Conservation (phyloP, 2,797 vertebrate species). For the Gymnoscopelus microlampas region DNA sequence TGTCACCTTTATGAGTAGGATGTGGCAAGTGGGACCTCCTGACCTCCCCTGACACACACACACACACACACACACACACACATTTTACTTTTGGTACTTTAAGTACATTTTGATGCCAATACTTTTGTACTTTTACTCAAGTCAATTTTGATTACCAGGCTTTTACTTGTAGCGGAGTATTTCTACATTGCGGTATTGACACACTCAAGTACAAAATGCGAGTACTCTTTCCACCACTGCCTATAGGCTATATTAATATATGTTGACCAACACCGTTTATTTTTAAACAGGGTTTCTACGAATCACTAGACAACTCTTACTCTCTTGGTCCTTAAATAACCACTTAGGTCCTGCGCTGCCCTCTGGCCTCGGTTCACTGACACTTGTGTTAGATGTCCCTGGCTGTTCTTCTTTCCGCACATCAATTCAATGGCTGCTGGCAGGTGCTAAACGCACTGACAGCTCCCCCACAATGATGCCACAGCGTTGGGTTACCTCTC, state of each 20-base stretch:
- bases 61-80: neutral
- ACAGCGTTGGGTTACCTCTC: constrained; percentile 37
- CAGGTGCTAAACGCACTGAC: constrained; percentile 49
- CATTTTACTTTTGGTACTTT: neutral
- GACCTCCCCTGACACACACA: neutral
- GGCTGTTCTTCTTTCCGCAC: constrained; percentile 16
- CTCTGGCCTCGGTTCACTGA: constrained; percentile 32
- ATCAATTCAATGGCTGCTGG: constrained; percentile 29
- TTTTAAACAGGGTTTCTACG: constrained; percentile 12
- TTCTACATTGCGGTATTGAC: neutral
- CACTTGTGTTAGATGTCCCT: constrained; percentile 31
- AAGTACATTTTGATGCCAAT: neutral
- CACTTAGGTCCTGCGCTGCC: constrained; percentile 3
- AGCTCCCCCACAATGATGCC: constrained; percentile 17
- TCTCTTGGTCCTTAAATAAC: constrained; percentile 25
- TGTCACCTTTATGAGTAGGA: too few relatives aligned
- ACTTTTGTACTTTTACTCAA: neutral
- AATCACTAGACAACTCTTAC: constrained; percentile 40
- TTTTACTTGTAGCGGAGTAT: too few relatives aligned
- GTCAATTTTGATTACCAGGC: too few relatives aligned
- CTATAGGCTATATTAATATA: too few relatives aligned
- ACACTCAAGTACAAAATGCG: neutral
- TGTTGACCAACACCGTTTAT: constrained; percentile 6
- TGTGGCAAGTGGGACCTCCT: too few relatives aligned
- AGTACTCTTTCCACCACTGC: neutral